phyloP scores from a whole-genome alignment of 2,888 invertebrate species.

The Polymixis lichenea region DNA sequence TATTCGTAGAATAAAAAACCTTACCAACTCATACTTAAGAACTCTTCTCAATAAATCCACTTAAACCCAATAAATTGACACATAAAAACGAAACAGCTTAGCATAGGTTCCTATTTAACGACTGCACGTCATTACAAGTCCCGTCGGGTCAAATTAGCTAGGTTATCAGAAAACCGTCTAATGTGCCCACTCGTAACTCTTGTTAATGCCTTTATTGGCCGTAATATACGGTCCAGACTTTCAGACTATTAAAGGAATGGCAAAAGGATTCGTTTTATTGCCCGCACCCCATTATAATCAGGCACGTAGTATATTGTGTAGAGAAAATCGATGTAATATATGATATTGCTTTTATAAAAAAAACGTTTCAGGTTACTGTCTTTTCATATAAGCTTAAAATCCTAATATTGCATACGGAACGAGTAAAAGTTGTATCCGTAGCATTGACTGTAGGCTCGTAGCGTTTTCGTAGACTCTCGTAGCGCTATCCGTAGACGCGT shows the following conservation, averaged over 20 bases:
- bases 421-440: neutral
- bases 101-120: conserved; percentile 38
- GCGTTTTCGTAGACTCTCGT: neutral
- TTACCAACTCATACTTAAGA: neutral
- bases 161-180: conserved; percentile 57
- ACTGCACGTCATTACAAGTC: conserved; percentile 53
- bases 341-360: conserved; percentile 20
- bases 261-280: conserved; percentile 60
- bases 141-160: conserved; percentile 61
- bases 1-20: neutral
- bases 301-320: conserved; percentile 59
- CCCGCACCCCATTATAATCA: conserved; percentile 64
- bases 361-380: neutral
- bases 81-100: conserved; percentile 28
- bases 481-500: neutral
- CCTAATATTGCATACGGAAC: neutral
- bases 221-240: conserved; percentile 61
- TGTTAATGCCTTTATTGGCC: conserved; percentile 60
- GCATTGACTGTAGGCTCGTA: neutral
- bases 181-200: conserved; percentile 54
- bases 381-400: neutral
- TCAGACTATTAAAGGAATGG: conserved; percentile 61
- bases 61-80: conserved; percentile 1
- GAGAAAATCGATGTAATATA: conserved; percentile 40
- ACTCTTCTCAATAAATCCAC: neutral